Evolutionary conservation across 1,140 invertebrate genomes (phyloP), one percentile per base, ranked within the genome.

Genomic region (Heterodera schachtii): DNA sequence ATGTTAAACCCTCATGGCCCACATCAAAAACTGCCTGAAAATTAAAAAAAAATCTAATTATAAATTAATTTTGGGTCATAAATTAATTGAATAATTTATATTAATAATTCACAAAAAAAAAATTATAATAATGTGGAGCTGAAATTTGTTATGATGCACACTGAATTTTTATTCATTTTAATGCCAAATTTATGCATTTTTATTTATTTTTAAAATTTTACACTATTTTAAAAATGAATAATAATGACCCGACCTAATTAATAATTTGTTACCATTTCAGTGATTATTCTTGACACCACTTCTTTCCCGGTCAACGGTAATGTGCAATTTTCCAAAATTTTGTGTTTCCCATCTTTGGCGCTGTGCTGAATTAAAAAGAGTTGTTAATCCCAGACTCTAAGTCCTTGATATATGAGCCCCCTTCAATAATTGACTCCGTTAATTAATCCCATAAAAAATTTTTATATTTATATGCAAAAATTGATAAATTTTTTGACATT

Each of bases 221-320:
- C 8, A 9, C 47, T 52, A 60, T 13, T 16, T 16, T 60, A 1
- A 60, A 60, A 60, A 60, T 19, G 8, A 9, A 1, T 60, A 60
- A 60, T 60, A 64, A 64, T 3, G 19, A 64, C 2, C 49, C 11
- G 6, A 8, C 49, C 11, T 52, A 6, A 8, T 52, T 52, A 52
- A 31, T 31, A 52, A 52, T 52, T 52, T 0, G 2, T 52, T 52
- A 64, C 57, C 92, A 95, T 95, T 90, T 99, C 97, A 6, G 98
- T 98, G 81, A 99, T 98, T 82, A 99, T 98, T 91, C 96, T 93
- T 90, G 98, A 94, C 2, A 99, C 96, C 87, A 96, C 96, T 83
- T 93, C 92, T 89, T 94, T 94, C 85, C 97, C 98, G 21, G 98
- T 99, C 60, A 99, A 90, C 1, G 97, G 98, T 80, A 99, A 92